Conservation (phyloP, 2,888 invertebrate genomes). For the Aporophyla lueneburgensis region DNA sequence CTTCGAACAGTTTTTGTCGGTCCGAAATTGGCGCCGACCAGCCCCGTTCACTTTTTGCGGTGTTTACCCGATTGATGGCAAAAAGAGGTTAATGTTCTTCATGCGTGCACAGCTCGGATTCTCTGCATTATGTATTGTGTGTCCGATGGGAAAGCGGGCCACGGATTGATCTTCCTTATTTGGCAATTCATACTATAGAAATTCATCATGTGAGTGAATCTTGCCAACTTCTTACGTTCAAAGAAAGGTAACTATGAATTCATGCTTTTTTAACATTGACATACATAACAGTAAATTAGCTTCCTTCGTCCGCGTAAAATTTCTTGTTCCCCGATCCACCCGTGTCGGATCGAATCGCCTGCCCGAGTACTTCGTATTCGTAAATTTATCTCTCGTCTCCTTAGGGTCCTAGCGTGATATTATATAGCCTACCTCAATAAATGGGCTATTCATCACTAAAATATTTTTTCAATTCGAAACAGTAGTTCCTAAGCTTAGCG, state of each 20-base stretch:
- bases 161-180: constrained; percentile 39
- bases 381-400: no score
- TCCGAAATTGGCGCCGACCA: constrained; percentile 5
- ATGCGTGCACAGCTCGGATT: constrained; percentile 47
- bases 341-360: no score
- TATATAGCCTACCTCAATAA: no score
- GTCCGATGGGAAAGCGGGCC: constrained; percentile 29
- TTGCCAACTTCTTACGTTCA: neutral
- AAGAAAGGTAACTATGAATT: neutral
- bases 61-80: constrained; percentile 34
- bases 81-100: constrained; percentile 55
- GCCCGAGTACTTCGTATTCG: no score
- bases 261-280: no score
- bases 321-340: no score
- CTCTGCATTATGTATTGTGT: constrained; percentile 30
- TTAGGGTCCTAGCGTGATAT: no score
- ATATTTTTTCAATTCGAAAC: no score
- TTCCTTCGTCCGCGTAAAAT: no score
- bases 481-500: no score
- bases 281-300: no score
- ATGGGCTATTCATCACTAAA: no score
- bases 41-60: constrained; percentile 34
- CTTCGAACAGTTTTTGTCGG: constrained; percentile 23
- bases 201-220: constrained; percentile 4
- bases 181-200: constrained; percentile 24